Percentiles rank a stretch among this genome's conserved stretches.
Conservation (phyloP, 2,797 vertebrate species). For the Halcyon chelicuti region DNA sequence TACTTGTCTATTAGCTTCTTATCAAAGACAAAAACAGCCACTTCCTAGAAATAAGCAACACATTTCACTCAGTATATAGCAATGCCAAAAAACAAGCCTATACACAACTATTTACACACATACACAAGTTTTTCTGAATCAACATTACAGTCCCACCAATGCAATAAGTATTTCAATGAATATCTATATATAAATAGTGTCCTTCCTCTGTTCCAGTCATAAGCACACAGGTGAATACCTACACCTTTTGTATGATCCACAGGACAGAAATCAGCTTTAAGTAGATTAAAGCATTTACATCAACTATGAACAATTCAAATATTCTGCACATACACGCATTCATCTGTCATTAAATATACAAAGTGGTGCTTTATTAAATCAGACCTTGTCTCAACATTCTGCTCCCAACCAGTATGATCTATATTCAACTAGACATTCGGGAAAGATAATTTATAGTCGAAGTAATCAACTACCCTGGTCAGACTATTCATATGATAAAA, state of each 20-base stretch:
- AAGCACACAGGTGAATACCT: background rate
- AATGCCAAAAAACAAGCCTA: background rate
- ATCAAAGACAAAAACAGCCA: constrained; percentile 98
- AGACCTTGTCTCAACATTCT: background rate
- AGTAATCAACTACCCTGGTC: background rate
- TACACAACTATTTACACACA: background rate
- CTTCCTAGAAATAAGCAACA: constrained; percentile 85
- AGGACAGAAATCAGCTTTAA: background rate
- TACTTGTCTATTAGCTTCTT: constrained; percentile 96
- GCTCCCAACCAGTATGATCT: background rate
- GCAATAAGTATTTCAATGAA: background rate
- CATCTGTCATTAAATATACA: background rate
- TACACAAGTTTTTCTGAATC: background rate
- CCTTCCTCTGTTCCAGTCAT: background rate
- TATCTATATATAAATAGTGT: background rate
- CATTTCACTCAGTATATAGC: background rate
- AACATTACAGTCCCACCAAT: background rate
- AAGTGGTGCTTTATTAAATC: background rate
- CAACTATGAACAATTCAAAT: background rate
- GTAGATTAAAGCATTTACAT: background rate
- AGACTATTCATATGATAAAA: background rate
- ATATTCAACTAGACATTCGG: background rate
- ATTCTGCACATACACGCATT: background rate
- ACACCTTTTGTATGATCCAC: background rate
- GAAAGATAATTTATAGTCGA: background rate